phyloP scores from a whole-genome alignment of 2,888 invertebrate species.

The Agrypnus murinus region DNA sequence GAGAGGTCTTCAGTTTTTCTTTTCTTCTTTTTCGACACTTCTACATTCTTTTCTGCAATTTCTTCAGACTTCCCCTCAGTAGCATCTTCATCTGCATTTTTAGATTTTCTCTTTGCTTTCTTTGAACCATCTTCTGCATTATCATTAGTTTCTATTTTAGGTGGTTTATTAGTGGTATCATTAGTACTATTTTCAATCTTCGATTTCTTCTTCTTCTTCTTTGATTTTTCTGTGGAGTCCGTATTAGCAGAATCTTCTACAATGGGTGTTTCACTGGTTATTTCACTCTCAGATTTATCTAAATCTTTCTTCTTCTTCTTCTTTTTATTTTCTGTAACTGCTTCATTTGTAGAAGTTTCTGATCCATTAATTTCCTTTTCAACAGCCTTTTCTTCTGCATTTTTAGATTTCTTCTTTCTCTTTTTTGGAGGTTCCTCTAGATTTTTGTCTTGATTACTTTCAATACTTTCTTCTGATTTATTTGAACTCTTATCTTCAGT shows the following conservation, averaged over 20 bases:
- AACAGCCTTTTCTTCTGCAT: slow-evolving; percentile 59
- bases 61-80: no score
- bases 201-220: slow-evolving; percentile 34
- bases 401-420: slow-evolving; percentile 65
- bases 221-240: background rate
- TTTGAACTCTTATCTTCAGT: slow-evolving; percentile 19
- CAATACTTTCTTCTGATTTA: slow-evolving; percentile 61
- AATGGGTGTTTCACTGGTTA: background rate
- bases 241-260: background rate
- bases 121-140: background rate
- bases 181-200: slow-evolving; percentile 34
- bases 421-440: slow-evolving; percentile 51
- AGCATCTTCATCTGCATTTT: background rate
- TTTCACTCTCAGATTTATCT: slow-evolving; percentile 5
- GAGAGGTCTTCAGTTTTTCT: background rate
- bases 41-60: background rate
- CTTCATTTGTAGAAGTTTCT: no score
- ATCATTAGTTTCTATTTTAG: slow-evolving; percentile 15
- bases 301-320: slow-evolving; percentile 33
- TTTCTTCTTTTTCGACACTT: background rate
- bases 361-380: background rate
- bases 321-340: slow-evolving; percentile 26
- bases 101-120: slow-evolving; percentile 27
- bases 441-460: slow-evolving; percentile 57
- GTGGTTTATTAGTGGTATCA: slow-evolving; percentile 4